Conservation (phyloP, 2,797 vertebrate genomes). For the Hippocampus kuda region DNA sequence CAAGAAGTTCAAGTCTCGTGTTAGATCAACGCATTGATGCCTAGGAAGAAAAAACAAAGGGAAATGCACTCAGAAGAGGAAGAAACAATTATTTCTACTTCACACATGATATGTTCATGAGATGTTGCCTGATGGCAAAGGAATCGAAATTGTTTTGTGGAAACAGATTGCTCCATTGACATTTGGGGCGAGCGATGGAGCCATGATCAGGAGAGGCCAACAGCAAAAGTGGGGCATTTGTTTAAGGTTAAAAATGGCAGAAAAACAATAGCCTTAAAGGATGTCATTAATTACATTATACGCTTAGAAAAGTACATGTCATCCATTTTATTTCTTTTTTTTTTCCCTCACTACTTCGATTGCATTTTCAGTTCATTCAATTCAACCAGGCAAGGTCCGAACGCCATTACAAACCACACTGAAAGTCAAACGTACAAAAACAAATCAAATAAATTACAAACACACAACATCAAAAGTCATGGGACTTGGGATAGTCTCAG, state of each 20-base stretch:
- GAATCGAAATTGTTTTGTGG: not conserved
- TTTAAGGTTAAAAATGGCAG: conserved; percentile 45
- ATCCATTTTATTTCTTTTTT: not conserved
- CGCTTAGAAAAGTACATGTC: conserved; percentile 35
- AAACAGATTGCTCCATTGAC: not conserved
- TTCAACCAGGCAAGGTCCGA: not conserved
- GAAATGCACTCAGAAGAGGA: not conserved
- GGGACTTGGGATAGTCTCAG: conserved; percentile 4
- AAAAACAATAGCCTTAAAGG: conserved; percentile 47
- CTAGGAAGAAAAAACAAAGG: not conserved
- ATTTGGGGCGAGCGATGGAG: not conserved
- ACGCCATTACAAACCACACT: conserved; percentile 36
- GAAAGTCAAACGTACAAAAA: conserved; percentile 3
- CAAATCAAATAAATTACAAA: conserved; percentile 8
- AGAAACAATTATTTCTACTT: conserved; percentile 1
- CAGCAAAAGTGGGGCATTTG: conserved; percentile 24
- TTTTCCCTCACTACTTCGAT: not conserved
- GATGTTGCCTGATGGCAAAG: not conserved
- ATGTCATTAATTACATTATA: conserved; percentile 59
- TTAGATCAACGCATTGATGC: too few species aligned
- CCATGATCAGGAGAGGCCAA: not conserved
- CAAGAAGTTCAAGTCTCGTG: not conserved
- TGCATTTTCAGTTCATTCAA: not conserved
- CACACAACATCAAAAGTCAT: conserved; percentile 9
- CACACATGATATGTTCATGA: not conserved